A percentile compares a stretch with the other conserved stretches of the same genome.
Conservation (phyloP, 2,113 vertebrate genomes). For the Henicopernis longicauda region DNA sequence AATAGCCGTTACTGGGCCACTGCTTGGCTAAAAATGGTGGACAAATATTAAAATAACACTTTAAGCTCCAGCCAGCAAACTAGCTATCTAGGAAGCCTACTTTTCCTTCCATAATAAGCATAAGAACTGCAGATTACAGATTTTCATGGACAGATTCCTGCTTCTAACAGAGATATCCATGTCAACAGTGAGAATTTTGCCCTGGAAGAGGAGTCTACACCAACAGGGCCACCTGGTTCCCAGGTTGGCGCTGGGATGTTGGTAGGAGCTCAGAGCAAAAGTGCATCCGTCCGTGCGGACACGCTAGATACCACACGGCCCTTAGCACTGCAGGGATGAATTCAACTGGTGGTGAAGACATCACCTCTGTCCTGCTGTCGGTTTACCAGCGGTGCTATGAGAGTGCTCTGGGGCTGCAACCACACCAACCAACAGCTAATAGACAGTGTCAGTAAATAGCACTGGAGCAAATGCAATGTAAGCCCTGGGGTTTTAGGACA, state of each 20-base stretch:
- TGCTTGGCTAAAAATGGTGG: background rate
- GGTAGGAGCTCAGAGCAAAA: background rate
- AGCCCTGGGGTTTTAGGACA: background rate
- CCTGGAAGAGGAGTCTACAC: background rate
- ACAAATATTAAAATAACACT: background rate
- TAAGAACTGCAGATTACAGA: background rate
- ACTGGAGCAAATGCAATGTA: background rate
- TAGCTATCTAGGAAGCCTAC: background rate
- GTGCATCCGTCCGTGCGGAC: accelerated
- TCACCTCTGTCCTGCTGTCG: background rate
- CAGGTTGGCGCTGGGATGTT: accelerated
- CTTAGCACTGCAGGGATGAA: background rate
- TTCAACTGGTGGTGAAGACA: background rate
- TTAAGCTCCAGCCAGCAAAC: background rate
- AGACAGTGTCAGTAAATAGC: background rate
- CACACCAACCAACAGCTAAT: background rate
- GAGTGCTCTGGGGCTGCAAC: background rate
- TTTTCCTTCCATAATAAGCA: background rate
- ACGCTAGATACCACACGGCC: background rate
- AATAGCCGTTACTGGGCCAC: background rate
- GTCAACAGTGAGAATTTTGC: background rate
- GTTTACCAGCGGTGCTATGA: background rate
- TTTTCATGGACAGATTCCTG: background rate
- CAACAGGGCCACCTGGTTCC: accelerated
- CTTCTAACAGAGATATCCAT: background rate